Base-by-base conservation (phyloP, 2,797 vertebrate genomes). In the Gymnoscopelus braueri region DNA sequence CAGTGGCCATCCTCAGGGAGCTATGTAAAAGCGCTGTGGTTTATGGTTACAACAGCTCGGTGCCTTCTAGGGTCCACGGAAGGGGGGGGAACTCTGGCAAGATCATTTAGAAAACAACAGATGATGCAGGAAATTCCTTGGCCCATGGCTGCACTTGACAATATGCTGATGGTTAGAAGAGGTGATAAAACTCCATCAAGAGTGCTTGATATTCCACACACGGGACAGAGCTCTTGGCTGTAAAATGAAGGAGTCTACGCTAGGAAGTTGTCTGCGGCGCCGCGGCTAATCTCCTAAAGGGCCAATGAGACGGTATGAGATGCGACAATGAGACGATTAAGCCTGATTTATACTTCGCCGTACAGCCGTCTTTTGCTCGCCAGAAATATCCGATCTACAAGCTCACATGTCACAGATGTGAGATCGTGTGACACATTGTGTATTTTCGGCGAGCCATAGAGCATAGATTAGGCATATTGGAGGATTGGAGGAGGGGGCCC, bases 91-190 rank as follows among this genome's bases (percentile, higher is more conserved):
- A 77, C 60, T 73, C 69, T 60, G 54, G 75, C 48, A 53, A 71
- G 51, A 84, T 82, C 78, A 75, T 77, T 87, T 80, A 80, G 80
- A 79, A 82, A 85, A 86, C 72, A 78, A 72, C 52, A 63, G 70
- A 69, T 74, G 72, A 72, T 73, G 74, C 74, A 73, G 26, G 58
- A 78, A 69, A 69, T 71, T 78, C 65, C 60, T 73, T 71, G 81
- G 77, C 75, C 80, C 82, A 71, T 69, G 66, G 67, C 66, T 75
- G 74, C 79, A 74, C 77, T 80, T 82, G 68, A 84, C 79, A 87
- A 88, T 83, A 85, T 87, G 84, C 62, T 77, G 77, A 83, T 75
- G 69, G 74, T 84, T 77, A 83, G 55, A 68, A 65, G 63, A 59
- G 80, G 79, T 63, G 61, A 77, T 85, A 85, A 87, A 88, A 77